Conservation (phyloP, 2,113 vertebrate genomes). For the Protobothrops mucrosquamatus region DNA sequence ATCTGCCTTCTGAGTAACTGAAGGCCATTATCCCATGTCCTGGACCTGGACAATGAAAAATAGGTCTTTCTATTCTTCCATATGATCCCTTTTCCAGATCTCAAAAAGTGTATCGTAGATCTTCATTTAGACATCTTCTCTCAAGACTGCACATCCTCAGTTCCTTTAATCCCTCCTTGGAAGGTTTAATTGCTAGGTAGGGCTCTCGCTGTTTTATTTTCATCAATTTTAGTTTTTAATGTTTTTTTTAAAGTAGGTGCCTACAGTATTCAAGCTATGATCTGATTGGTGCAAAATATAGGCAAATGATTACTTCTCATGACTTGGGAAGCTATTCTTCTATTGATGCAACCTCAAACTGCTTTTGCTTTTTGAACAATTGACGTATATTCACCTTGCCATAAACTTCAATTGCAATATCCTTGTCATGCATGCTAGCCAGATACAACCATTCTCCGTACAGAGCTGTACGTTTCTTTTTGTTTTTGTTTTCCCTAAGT, state of each 20-base stretch:
- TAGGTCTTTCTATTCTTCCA: background rate
- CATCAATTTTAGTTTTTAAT: background rate
- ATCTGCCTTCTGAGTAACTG: background rate
- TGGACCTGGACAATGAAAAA: background rate
- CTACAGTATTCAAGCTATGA: background rate
- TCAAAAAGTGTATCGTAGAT: background rate
- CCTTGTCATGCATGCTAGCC: background rate
- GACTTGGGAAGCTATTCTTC: background rate
- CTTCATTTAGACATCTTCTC: background rate
- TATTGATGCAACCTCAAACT: background rate
- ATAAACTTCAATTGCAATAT: background rate
- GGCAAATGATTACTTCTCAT: background rate
- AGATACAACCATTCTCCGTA: background rate
- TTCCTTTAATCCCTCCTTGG: background rate
- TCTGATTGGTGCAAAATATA: background rate
- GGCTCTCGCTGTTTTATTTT: background rate
- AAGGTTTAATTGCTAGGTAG: background rate
- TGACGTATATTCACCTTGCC: background rate
- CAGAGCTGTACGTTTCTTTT: background rate
- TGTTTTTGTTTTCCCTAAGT: background rate
- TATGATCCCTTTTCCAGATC: background rate
- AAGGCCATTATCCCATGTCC: background rate
- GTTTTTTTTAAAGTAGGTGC: background rate
- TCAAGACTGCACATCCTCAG: background rate
- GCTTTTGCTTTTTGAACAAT: background rate